These are phyloP conservation scores for Helicoverpa armigera DNA, from an alignment of 1,140 invertebrate species.

Conservation along the genomic window DNA sequence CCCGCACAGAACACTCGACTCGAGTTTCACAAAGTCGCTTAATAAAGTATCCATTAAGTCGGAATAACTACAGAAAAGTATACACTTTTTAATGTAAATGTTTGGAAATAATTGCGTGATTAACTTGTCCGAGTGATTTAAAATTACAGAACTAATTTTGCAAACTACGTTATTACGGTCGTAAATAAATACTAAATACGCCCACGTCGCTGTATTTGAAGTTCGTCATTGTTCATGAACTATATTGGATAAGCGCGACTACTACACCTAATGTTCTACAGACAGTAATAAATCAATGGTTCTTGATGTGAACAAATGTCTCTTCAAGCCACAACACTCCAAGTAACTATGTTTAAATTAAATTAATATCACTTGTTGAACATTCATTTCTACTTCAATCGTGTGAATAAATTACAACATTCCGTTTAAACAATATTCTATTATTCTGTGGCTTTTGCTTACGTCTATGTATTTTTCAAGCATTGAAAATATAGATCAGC, in stretches of 20 bases:
- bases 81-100: constrained; percentile 13
- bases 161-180: neutral
- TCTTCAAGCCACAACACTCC: neutral
- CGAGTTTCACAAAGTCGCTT: constrained; percentile 44
- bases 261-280: neutral
- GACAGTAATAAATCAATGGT: constrained; percentile 19
- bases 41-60: constrained; percentile 17
- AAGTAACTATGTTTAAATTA: neutral
- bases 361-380: constrained; percentile 6
- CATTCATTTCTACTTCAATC: neutral
- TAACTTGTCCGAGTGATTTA: neutral
- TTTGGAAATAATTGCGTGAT: constrained; percentile 6
- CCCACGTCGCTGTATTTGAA: constrained; percentile 11
- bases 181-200: neutral
- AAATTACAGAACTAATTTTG: neutral
- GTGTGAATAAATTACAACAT: neutral
- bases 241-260: constrained; percentile 41
- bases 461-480: neutral
- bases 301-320: neutral
- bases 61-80: constrained; percentile 31
- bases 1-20: constrained; percentile 41
- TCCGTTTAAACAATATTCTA: neutral
- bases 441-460: neutral
- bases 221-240: constrained; percentile 5
- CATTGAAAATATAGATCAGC: neutral